Conservation (phyloP, 2,797 vertebrate species). For the Menidia menidia region DNA sequence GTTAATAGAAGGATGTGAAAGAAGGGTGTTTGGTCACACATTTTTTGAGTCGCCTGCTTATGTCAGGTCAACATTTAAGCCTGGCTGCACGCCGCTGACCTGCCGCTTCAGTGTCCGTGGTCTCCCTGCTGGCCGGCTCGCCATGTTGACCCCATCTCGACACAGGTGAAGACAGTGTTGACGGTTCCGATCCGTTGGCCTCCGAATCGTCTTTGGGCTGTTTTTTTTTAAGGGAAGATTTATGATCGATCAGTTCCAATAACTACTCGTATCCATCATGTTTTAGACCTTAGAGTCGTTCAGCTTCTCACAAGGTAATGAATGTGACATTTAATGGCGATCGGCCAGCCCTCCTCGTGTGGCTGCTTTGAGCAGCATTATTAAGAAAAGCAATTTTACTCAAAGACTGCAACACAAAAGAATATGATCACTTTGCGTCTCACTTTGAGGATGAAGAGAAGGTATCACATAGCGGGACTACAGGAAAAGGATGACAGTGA, state of each 20-base stretch:
- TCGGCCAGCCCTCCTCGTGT: constrained; percentile 20
- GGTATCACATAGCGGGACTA: neutral
- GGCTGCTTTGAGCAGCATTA: constrained; percentile 18
- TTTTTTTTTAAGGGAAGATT: constrained; percentile 28
- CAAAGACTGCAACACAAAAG: constrained; percentile 32
- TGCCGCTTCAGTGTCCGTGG: constrained; percentile 91
- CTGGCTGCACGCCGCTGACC: constrained; percentile 78
- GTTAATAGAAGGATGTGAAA: neutral
- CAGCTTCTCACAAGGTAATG: constrained; percentile 35
- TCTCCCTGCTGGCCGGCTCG: constrained; percentile 86
- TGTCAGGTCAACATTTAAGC: constrained; percentile 18
- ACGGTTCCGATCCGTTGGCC: constrained; percentile 87
- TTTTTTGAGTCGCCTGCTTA: constrained; percentile 19
- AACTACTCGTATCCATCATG: constrained; percentile 41
- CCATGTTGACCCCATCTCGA: constrained; percentile 87
- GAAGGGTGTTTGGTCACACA: constrained; percentile 6
- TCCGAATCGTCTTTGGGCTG: constrained; percentile 93
- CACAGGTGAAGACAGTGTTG: constrained; percentile 89
- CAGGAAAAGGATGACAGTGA: constrained; percentile 21
- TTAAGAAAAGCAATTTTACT: constrained; percentile 18
- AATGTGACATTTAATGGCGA: constrained; percentile 36
- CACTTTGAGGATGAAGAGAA: constrained; percentile 25
- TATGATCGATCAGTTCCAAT: constrained; percentile 34
- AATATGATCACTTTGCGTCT: constrained; percentile 33
- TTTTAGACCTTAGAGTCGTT: constrained; percentile 28